phyloP scores from a whole-genome alignment of 92 coral and sea anemone species.

The Parazoanthus darwini region DNA sequence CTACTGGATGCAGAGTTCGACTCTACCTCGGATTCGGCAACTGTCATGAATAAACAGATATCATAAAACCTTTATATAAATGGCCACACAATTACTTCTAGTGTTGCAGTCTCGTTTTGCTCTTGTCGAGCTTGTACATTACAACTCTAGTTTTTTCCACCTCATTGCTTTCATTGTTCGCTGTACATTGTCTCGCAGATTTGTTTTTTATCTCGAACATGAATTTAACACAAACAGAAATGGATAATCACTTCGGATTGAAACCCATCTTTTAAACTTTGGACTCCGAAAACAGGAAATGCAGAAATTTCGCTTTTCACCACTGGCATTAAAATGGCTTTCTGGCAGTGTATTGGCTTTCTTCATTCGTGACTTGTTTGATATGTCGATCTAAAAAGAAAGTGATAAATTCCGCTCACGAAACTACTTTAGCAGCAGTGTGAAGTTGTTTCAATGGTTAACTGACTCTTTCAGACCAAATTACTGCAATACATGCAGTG shows the following conservation, averaged over 20 bases:
- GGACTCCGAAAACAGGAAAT: conserved; percentile 25
- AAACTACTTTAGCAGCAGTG: neutral
- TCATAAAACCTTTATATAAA: conserved; percentile 3
- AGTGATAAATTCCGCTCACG: neutral
- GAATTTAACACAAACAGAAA: conserved; percentile 11
- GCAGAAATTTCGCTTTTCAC: conserved; percentile 37
- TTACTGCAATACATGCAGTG: neutral
- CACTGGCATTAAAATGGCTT: conserved; percentile 34
- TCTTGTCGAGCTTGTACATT: conserved; percentile 24
- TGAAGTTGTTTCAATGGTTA: neutral
- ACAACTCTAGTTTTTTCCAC: conserved; percentile 24
- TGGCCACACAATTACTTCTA: conserved; percentile 23
- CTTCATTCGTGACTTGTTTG: conserved; percentile 17
- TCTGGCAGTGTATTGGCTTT: conserved; percentile 16
- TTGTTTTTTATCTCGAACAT: conserved; percentile 24
- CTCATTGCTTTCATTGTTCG: conserved; percentile 37
- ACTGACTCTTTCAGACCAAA: neutral
- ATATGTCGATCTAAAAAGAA: neutral
- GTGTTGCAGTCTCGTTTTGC: conserved; percentile 27
- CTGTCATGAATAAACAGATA: no score
- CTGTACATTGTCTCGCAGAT: conserved; percentile 25
- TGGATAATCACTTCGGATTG: neutral
- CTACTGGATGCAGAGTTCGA: no score
- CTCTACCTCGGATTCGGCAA: no score
- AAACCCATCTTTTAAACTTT: neutral